Percentiles rank a stretch among this genome's conserved stretches.
Evolutionary conservation across 2,888 invertebrate species (phyloP).

Genomic region (Eilema caniola): DNA sequence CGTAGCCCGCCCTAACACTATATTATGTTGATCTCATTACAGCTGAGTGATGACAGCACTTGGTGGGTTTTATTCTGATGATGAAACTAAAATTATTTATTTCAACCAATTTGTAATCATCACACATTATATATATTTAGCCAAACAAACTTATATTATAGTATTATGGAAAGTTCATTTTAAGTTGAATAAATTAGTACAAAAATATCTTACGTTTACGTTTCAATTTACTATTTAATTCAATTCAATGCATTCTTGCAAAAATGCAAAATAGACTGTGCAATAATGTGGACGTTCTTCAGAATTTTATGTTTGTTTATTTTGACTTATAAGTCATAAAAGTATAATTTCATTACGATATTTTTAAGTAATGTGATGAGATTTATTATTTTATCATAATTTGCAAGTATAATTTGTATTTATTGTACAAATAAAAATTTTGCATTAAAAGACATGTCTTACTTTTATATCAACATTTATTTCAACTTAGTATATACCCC

Average conservation of each 20-base stretch:
- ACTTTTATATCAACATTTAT: conserved; percentile 48
- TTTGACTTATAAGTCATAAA: conserved; percentile 58
- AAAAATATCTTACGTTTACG: conserved; percentile 61
- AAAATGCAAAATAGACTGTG: conserved; percentile 66
- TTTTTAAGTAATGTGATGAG: conserved; percentile 79
- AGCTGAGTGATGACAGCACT: conserved; percentile 60
- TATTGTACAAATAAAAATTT: conserved; percentile 86
- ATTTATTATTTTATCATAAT: conserved; percentile 81
- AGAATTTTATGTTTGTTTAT: conserved; percentile 55
- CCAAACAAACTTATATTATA: conserved; percentile 56
- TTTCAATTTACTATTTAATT: conserved; percentile 52
- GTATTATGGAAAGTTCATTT: conserved; percentile 56
- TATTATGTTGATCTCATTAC: conserved; percentile 77
- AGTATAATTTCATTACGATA: conserved; percentile 66
- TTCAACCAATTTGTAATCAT: conserved; percentile 50
- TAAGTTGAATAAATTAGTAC: conserved; percentile 80
- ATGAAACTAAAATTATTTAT: conserved; percentile 38
- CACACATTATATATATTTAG: conserved; percentile 64
- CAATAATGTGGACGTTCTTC: conserved; percentile 67
- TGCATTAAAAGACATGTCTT: conserved; percentile 71
- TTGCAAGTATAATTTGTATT: conserved; percentile 86
- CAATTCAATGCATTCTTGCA: conserved; percentile 52
- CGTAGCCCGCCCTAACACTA: conserved; percentile 40
- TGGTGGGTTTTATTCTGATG: conserved; percentile 31
- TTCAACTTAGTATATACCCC: conserved; percentile 17